phyloP scores from a whole-genome alignment of 1,140 invertebrate genomes.

The Temnothorax nylanderi region DNA sequence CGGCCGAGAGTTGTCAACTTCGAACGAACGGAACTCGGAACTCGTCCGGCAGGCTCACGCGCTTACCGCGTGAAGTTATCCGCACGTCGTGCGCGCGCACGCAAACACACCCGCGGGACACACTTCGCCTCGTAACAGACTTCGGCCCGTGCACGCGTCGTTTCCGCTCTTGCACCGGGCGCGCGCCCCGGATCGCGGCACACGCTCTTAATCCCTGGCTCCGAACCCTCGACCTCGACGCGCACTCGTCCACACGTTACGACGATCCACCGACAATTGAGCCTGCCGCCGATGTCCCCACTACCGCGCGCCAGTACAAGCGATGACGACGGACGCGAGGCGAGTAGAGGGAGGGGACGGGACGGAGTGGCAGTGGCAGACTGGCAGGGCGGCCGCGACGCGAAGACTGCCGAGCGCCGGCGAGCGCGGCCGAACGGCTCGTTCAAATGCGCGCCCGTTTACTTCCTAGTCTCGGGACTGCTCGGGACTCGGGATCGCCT shows the following conservation, averaged over 20 bases:
- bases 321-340: too few species aligned
- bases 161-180: background rate
- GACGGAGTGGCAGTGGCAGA: too few species aligned
- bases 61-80: background rate
- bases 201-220: background rate
- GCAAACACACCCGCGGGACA: background rate
- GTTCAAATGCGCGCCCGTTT: conserved; percentile 29
- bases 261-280: background rate
- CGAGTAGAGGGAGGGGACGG: too few species aligned
- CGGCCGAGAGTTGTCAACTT: background rate
- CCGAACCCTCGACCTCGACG: too few species aligned
- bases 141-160: background rate
- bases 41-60: background rate
- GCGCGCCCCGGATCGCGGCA: conserved; percentile 51
- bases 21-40: too few species aligned
- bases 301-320: background rate
- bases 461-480: conserved; percentile 21
- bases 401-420: conserved; percentile 42
- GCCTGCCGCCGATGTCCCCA: background rate
- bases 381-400: background rate
- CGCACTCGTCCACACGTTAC: background rate
- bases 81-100: conserved; percentile 20
- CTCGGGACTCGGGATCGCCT: background rate
- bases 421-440: background rate
- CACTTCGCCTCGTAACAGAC: conserved; percentile 3